phyloP scores from a whole-genome alignment of 1,140 invertebrate species.

The Atopsyche davidsoni region DNA sequence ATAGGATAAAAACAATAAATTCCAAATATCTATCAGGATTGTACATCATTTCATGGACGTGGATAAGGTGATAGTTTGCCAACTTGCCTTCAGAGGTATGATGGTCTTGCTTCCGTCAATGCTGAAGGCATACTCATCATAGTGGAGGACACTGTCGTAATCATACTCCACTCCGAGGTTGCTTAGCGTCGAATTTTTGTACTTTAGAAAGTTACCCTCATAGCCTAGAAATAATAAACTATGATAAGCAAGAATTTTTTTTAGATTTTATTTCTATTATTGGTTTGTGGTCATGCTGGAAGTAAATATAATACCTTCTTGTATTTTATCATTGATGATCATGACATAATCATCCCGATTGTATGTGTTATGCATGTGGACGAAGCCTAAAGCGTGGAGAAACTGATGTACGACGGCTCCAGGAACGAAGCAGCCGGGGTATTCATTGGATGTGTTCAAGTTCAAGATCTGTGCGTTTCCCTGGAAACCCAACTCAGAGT shows the following conservation, averaged over 20 bases:
- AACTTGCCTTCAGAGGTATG: constrained; percentile 47
- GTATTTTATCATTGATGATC: constrained; percentile 63
- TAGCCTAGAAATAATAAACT: constrained; percentile 39
- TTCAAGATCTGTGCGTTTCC: constrained; percentile 48
- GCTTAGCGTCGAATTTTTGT: constrained; percentile 54
- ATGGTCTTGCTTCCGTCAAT: constrained; percentile 59
- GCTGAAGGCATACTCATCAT: constrained; percentile 59
- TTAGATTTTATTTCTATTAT: background rate
- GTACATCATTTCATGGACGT: background rate
- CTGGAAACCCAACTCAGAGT: constrained; percentile 46
- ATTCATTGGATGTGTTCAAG: constrained; percentile 41
- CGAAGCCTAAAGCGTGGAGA: constrained; percentile 62
- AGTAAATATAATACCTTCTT: constrained; percentile 34
- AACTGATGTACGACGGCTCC: constrained; percentile 61
- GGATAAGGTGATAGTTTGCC: background rate
- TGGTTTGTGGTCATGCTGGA: background rate
- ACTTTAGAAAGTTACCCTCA: constrained; percentile 65
- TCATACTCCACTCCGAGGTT: constrained; percentile 60
- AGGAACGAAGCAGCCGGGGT: constrained; percentile 46
- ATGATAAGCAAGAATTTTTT: background rate
- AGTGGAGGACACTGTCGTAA: constrained; percentile 69
- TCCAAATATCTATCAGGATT: too few relatives aligned
- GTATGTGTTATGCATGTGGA: constrained; percentile 64
- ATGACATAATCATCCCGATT: constrained; percentile 64
- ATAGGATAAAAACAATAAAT: background rate